These are phyloP conservation scores for Pammene aurita DNA, from an alignment of 2,888 invertebrate genomes.

Conservation along the genomic window DNA sequence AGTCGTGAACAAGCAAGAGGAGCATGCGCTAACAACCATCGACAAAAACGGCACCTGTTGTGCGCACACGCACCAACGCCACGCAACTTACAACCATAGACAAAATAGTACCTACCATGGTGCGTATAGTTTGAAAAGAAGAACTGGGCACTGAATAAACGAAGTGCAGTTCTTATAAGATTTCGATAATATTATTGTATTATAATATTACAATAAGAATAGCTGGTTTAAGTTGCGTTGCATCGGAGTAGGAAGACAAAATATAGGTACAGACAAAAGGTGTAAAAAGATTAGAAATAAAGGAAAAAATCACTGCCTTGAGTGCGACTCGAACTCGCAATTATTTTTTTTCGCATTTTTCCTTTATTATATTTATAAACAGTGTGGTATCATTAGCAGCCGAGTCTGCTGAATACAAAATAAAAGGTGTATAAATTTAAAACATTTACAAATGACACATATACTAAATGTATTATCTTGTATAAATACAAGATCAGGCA, in stretches of 20 bases:
- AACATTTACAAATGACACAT: too few relatives aligned
- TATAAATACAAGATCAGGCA: neutral
- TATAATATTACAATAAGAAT: neutral
- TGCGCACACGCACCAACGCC: conserved; percentile 10
- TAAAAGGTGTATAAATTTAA: too few relatives aligned
- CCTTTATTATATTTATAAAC: too few relatives aligned
- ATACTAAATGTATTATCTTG: neutral
- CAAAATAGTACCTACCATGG: neutral
- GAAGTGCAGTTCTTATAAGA: too few relatives aligned
- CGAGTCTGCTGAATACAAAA: too few relatives aligned
- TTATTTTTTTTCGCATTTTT: too few relatives aligned
- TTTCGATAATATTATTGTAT: too few relatives aligned
- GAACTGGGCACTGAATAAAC: too few relatives aligned
- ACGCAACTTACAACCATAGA: conserved; percentile 16
- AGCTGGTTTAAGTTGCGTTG: conserved; percentile 5
- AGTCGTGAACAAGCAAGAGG: conserved; percentile 71
- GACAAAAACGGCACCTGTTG: conserved; percentile 41
- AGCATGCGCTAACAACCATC: conserved; percentile 81
- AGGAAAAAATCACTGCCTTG: neutral
- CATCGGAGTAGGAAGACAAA: conserved; percentile 23
- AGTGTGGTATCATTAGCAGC: too few relatives aligned
- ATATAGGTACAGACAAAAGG: conserved; percentile 22
- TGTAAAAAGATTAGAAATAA: conserved; percentile 11
- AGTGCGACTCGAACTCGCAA: too few relatives aligned
- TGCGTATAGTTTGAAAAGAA: too few relatives aligned